A percentile compares a stretch with the other conserved stretches of the same genome.
phyloP scores from a whole-genome alignment of 2,888 invertebrate species.

The Coleophora flavipennella region DNA sequence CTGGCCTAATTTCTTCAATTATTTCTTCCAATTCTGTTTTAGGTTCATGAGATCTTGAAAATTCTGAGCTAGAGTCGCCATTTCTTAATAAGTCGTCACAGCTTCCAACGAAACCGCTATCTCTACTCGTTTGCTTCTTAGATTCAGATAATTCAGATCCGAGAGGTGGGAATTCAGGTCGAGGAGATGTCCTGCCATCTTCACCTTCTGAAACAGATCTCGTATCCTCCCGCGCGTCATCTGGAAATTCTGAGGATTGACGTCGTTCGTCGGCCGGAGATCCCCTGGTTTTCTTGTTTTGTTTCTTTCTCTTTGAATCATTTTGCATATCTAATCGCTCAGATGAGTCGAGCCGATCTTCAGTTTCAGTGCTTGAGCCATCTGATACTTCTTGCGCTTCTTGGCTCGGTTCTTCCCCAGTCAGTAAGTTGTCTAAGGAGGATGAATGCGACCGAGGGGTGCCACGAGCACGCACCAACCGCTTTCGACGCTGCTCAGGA shows the following conservation, averaged over 20 bases:
- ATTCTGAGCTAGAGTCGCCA: slow-evolving; percentile 68
- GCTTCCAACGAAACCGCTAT: slow-evolving; percentile 91
- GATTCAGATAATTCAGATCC: slow-evolving; percentile 75
- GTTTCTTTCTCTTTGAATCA: slow-evolving; percentile 88
- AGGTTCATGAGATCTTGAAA: slow-evolving; percentile 62
- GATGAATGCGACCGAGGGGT: slow-evolving; percentile 88
- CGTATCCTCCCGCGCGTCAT: slow-evolving; percentile 73
- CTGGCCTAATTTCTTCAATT: slow-evolving; percentile 72
- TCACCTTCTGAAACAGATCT: slow-evolving; percentile 76
- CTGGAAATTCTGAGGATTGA: slow-evolving; percentile 75
- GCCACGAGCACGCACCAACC: slow-evolving; percentile 85
- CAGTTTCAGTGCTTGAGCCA: slow-evolving; percentile 83
- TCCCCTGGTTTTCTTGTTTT: slow-evolving; percentile 77
- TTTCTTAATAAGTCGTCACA: slow-evolving; percentile 87
- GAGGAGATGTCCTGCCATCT: slow-evolving; percentile 78
- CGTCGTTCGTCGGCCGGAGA: slow-evolving; percentile 76
- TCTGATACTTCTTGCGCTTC: slow-evolving; percentile 76
- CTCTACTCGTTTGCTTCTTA: slow-evolving; percentile 86
- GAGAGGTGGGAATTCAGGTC: slow-evolving; percentile 75
- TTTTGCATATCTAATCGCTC: slow-evolving; percentile 83
- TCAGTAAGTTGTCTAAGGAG: slow-evolving; percentile 83
- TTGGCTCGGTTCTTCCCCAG: slow-evolving; percentile 73
- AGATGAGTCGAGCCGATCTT: slow-evolving; percentile 77
- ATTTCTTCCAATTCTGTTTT: slow-evolving; percentile 74
- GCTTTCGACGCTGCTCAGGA: slow-evolving; percentile 87